phyloP scores from a whole-genome alignment of 2,888 invertebrate genomes.

The Linnaemya tessellans region DNA sequence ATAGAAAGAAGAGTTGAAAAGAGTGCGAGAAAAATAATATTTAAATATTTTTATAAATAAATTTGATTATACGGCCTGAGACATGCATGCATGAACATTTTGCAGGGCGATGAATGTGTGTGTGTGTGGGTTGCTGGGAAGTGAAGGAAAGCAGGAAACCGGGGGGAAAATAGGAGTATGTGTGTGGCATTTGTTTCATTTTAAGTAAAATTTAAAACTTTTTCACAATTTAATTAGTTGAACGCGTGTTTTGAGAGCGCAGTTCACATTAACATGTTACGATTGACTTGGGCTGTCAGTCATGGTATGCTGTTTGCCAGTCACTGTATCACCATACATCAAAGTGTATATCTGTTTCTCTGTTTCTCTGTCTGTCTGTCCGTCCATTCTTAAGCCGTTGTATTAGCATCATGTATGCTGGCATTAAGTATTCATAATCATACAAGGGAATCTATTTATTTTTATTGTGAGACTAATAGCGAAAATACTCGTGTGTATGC shows the following conservation, averaged over 20 bases:
- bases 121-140: neutral
- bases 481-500: neutral
- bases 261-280: conserved; percentile 5
- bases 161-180: neutral
- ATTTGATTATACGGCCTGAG: conserved; percentile 9
- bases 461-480: too few relatives aligned
- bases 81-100: conserved; percentile 51
- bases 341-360: neutral
- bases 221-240: conserved; percentile 63
- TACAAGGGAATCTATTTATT: neutral
- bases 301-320: conserved; percentile 3
- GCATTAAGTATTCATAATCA: neutral
- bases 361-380: neutral
- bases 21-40: conserved; percentile 59
- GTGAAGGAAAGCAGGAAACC: too few relatives aligned
- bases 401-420: neutral
- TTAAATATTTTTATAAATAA: conserved; percentile 44
- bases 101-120: conserved; percentile 14
- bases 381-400: neutral
- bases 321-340: conserved; percentile 27
- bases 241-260: conserved; percentile 54
- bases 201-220: conserved; percentile 14
- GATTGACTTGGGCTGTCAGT: conserved; percentile 31
- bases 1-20: neutral
- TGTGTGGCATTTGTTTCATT: conserved; percentile 31